These are phyloP conservation scores for Dromaius novaehollandiae DNA, from an alignment of 2,113 vertebrate genomes.

Conservation along the genomic window DNA sequence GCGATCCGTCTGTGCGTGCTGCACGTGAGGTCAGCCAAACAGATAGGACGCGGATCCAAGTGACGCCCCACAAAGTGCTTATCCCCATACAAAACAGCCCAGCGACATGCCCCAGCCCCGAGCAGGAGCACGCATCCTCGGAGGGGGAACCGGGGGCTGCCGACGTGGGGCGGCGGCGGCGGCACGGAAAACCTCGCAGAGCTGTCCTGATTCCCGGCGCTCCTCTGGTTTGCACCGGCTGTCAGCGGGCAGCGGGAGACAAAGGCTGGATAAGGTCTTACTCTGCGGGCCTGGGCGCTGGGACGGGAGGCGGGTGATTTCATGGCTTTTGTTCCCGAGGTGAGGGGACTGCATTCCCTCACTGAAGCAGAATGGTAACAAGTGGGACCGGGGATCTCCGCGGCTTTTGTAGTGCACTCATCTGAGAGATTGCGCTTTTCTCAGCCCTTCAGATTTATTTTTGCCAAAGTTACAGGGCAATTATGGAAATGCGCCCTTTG, in stretches of 20 bases:
- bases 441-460: slow-evolving; percentile 89
- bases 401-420: slow-evolving; percentile 90
- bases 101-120: background rate
- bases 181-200: background rate
- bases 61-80: background rate
- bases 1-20: accelerated
- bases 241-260: slow-evolving; percentile 72
- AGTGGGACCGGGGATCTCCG: slow-evolving; percentile 84
- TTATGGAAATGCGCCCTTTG: slow-evolving; percentile 98
- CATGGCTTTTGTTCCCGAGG: slow-evolving; percentile 88
- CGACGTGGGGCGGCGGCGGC: too few relatives aligned
- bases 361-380: slow-evolving; percentile 87
- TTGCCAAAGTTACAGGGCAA: slow-evolving; percentile 96
- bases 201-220: background rate
- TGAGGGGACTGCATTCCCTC: slow-evolving; percentile 86
- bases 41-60: background rate
- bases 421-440: slow-evolving; percentile 93
- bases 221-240: background rate
- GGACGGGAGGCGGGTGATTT: slow-evolving; percentile 83
- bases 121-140: background rate
- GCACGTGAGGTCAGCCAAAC: background rate
- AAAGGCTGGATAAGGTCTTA: slow-evolving; percentile 84
- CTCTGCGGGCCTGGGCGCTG: slow-evolving; percentile 76
- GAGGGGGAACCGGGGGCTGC: background rate
- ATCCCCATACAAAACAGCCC: background rate